Evolutionary conservation across 2,888 invertebrate species (phyloP), one percentile per base, ranked within the genome.

Genomic region (Megastigmus dorsalis): DNA sequence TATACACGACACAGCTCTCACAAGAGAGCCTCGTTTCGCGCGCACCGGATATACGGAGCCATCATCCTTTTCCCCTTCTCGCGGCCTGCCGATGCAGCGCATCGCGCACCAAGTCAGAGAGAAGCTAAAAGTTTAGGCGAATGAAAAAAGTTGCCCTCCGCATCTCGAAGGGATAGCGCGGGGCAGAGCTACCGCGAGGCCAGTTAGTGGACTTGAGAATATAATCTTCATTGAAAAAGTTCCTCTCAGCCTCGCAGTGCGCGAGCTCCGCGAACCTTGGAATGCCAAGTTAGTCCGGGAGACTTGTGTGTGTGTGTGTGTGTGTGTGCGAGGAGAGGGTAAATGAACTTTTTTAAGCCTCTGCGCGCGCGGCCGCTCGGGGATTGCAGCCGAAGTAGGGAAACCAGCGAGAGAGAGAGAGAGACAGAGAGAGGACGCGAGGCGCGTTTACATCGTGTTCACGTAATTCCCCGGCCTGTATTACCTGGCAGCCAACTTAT

Each of bases 191-290:
- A n/a, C n/a, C n/a, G n/a, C n/a, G n/a, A n/a, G 38, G 15, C 59
- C 36, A 86, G 86, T 86, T 86, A 85, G 83, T 82, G 79, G 81
- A 84, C 84, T 83, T 83, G 78, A 80, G 82, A 84, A 86, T n/a
- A n/a, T 86, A 86, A 86, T 86, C 86, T 87, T 87, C 86, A 87
- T 87, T 86, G 86, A 85, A 86, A 87, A 87, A 87, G 86, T 87
- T 86, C 80, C 76, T 80, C 20, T 48, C 23, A 6, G 6, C 79
- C 80, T 1, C 33, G 28, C 28, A n/a, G n/a, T n/a, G n/a, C n/a
- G n/a, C n/a, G n/a, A 6, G 6, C 79, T 80, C 2, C 33, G 28
- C 28, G 36, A 81, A 81, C 78, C 79, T 80, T 78, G 77, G 75
- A 80, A 79, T 78, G 78, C 77, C 75, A 67, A 67, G 60, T 54